Base-by-base conservation (phyloP, 2,113 vertebrate species). In the Mola mola region DNA sequence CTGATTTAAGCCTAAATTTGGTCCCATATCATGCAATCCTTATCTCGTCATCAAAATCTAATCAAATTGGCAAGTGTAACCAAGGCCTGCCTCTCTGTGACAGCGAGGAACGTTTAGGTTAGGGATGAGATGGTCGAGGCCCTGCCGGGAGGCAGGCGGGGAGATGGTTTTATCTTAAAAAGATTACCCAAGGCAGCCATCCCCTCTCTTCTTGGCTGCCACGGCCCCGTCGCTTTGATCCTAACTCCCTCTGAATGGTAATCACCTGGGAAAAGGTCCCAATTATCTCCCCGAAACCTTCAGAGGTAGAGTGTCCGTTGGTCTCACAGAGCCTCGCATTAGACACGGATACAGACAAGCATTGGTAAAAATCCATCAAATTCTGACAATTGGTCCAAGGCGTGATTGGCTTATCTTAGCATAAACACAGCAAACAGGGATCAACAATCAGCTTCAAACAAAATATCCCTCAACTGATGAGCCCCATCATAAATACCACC, bases 201-300 rank as follows among this genome's bases (percentile, higher is more conserved):
- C 64, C 48, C 67, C 71, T 76, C 69, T 72, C 63, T 67, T 28
- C 79, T 26, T 28, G 20, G 66, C 75, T 68, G 58, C 66, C 68
- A 44, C 48, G 50, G 41, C 58, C 25, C 41, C 77, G 57, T 38
- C 17, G 22, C 83, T 83, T 85, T 88, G 85, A 89, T 83, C 83
- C 71, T 79, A 79, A 89, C 76, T 82, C 66, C 58, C 50, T 53
- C 52, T 70, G 84, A 89, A 84, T 77, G 58, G 66, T 82, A 86
- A 89, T 89, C 85, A 84, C 79, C 72, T 71, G 76, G 76, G 76
- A 80, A 88, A 81, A 85, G 85, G 78, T 83, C 82, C 79, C 85
- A 85, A 85, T 88, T 85, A 88, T 88, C 80, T 84, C 59, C 65
- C 53, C 38, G 75, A 71, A 68, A 58, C 55, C 66, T 75, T 70